Percentiles rank a stretch among this genome's conserved stretches.
These are phyloP conservation scores for Oxycera nigricornis DNA, from an alignment of 2,888 invertebrate species.

Conservation along the genomic window DNA sequence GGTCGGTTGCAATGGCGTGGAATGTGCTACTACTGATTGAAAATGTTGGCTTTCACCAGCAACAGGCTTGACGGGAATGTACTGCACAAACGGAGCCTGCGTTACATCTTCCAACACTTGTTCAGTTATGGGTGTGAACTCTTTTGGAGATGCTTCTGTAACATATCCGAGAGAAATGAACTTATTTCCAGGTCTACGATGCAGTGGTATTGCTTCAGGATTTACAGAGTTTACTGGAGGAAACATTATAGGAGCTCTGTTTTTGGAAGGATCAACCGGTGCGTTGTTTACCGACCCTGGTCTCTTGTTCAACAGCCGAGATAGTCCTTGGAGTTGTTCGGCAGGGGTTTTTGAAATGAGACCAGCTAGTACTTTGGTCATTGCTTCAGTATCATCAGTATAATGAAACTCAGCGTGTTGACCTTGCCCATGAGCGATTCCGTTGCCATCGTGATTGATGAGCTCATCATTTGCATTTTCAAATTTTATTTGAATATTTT, in stretches of 20 bases:
- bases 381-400: conserved; percentile 41
- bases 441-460: background rate
- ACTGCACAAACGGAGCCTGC: conserved; percentile 1
- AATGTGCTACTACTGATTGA: background rate
- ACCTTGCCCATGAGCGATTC: background rate
- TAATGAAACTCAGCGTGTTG: background rate
- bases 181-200: background rate
- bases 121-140: conserved; percentile 43
- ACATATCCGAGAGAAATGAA: background rate
- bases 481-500: conserved; percentile 12
- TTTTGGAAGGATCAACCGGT: conserved; percentile 54
- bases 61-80: background rate
- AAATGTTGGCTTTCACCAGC: no score
- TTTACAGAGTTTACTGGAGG: conserved; percentile 50
- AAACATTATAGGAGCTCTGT: conserved; percentile 58
- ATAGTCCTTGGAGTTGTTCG: conserved; percentile 64
- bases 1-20: conserved; percentile 7
- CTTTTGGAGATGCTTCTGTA: background rate
- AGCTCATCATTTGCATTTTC: background rate
- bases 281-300: conserved; percentile 52
- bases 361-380: conserved; percentile 59
- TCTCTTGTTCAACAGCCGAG: conserved; percentile 61
- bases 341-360: conserved; percentile 64
- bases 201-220: conserved; percentile 8
- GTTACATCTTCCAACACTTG: conserved; percentile 27